phyloP scores from a whole-genome alignment of 1,140 invertebrate species.

The Cydia strobilella region DNA sequence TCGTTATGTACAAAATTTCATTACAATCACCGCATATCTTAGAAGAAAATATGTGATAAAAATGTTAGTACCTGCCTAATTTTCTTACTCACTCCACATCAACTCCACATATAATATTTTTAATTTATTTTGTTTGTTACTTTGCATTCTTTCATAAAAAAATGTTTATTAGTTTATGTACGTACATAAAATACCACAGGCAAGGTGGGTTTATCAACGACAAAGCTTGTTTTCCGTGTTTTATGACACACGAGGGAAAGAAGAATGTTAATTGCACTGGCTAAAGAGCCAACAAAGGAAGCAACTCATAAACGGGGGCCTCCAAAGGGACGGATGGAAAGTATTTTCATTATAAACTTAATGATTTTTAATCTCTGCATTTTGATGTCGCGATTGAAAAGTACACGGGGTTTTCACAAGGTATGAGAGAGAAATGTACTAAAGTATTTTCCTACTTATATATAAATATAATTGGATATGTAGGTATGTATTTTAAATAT shows the following conservation, averaged over 20 bases:
- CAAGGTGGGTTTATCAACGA: not conserved
- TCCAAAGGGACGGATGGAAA: not conserved
- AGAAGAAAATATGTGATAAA: no score
- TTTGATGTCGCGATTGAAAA: constrained; percentile 20
- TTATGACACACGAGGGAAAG: constrained; percentile 20
- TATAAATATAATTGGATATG: no score
- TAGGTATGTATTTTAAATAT: no score
- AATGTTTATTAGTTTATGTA: not conserved
- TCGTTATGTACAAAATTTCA: no score
- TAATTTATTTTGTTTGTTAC: no score
- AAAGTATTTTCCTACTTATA: no score
- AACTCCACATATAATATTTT: no score
- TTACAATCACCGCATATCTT: no score
- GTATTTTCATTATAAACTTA: constrained; percentile 31
- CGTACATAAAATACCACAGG: not conserved
- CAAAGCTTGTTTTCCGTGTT: not conserved
- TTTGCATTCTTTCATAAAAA: not conserved
- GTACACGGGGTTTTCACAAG: not conserved
- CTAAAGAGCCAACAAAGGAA: no score
- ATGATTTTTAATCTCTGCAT: constrained; percentile 18
- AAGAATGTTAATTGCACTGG: constrained; percentile 26
- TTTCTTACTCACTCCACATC: no score
- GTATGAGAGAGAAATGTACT: not conserved
- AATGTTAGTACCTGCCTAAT: no score
- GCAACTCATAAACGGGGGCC: constrained; percentile 15